phyloP scores from a whole-genome alignment of 2,113 vertebrate genomes.

The Tetraodon nigroviridis region DNA sequence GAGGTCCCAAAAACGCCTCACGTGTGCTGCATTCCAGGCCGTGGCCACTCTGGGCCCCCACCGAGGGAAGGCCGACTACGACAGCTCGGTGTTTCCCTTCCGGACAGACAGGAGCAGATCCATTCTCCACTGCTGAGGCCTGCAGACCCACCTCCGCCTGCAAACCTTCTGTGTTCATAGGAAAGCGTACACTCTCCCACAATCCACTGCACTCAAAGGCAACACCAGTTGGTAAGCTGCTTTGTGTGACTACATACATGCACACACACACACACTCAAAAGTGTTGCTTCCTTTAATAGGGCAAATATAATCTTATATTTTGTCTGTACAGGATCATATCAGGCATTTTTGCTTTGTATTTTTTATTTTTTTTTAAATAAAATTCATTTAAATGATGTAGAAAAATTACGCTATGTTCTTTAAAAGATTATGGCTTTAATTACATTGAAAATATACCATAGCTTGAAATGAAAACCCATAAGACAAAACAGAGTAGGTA shows the following conservation, averaged over 20 bases:
- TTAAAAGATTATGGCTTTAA: too few relatives aligned
- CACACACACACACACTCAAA: neutral
- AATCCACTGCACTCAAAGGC: slow-evolving; percentile 8
- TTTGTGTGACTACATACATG: neutral
- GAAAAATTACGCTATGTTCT: too few relatives aligned
- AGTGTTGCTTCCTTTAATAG: slow-evolving; percentile 5
- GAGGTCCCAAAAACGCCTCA: neutral
- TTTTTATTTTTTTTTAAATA: too few relatives aligned
- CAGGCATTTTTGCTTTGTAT: too few relatives aligned
- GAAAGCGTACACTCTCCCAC: neutral
- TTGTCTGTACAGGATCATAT: too few relatives aligned
- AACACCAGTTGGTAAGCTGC: slow-evolving; percentile 34
- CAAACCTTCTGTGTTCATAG: neutral
- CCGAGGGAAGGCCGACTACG: slow-evolving; percentile 81
- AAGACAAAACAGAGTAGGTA: too few relatives aligned
- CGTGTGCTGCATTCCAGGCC: slow-evolving; percentile 71
- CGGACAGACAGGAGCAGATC: slow-evolving; percentile 61
- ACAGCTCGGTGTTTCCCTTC: slow-evolving; percentile 57
- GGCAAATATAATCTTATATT: neutral
- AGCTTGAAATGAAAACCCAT: too few relatives aligned
- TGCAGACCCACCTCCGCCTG: neutral
- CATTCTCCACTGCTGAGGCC: slow-evolving; percentile 63
- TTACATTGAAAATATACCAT: too few relatives aligned
- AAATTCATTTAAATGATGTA: too few relatives aligned
- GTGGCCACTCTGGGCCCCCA: slow-evolving; percentile 90